These are phyloP conservation scores for Mystacides longicornis DNA, from an alignment of 2,888 invertebrate genomes.

Conservation along the genomic window DNA sequence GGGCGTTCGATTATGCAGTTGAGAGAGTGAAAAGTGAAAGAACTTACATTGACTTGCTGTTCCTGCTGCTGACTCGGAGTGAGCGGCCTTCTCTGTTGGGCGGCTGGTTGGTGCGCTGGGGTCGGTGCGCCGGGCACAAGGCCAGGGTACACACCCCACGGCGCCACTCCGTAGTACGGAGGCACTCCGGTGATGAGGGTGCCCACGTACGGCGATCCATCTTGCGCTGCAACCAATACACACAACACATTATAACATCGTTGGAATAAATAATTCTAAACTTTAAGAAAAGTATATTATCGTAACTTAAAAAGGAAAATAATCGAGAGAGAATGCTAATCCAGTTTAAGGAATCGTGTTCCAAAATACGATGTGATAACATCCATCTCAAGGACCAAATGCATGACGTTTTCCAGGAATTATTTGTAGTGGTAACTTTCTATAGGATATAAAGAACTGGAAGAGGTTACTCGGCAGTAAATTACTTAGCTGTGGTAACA, in stretches of 20 bases:
- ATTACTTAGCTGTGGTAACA: too few species aligned
- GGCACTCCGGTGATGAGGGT: slow-evolving; percentile 77
- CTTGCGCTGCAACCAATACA: slow-evolving; percentile 46
- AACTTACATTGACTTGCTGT: slow-evolving; percentile 53
- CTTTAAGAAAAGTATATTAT: not conserved
- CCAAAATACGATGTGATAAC: too few species aligned
- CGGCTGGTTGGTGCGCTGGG: slow-evolving; percentile 41
- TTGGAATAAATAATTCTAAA: not conserved
- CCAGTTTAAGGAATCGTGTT: too few species aligned
- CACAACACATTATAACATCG: not conserved
- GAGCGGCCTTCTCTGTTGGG: slow-evolving; percentile 67
- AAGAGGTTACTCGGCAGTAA: too few species aligned
- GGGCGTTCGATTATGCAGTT: too few species aligned
- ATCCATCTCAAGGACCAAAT: too few species aligned
- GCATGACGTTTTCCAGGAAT: too few species aligned
- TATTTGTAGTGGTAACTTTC: too few species aligned
- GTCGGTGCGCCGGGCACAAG: slow-evolving; percentile 23
- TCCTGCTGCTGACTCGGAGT: slow-evolving; percentile 68
- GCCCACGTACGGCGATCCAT: slow-evolving; percentile 70
- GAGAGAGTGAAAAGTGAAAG: too few species aligned
- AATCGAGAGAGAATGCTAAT: too few species aligned
- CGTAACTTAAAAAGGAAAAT: too few species aligned
- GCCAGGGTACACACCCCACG: slow-evolving; percentile 86
- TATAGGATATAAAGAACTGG: too few species aligned
- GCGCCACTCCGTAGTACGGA: slow-evolving; percentile 83